Base-by-base conservation (phyloP, 2,113 vertebrate species). In the Istiophorus platypterus region DNA sequence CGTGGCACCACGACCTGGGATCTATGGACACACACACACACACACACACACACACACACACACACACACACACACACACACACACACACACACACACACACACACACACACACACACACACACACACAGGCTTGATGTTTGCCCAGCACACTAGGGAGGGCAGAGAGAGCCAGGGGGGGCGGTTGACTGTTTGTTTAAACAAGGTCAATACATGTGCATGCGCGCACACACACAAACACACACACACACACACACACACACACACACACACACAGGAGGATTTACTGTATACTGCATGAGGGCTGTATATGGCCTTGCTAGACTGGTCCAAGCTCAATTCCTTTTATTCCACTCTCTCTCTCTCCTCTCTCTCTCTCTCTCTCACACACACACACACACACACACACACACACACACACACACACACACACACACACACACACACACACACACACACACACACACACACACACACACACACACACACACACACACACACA, bases 131-230 rank as follows among this genome's bases (percentile, higher is more conserved):
- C 81, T 85, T 84, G 91, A 84, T 92, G 88, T 93, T 93, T 89
- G 91, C 91, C 89, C 78, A 91, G 86, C 85, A 91, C 89, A 91
- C 91, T 72, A 78, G 92, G 84, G 87, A 92, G 91, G 87, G 87
- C 88, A 93, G 77, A 78, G 83, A 90, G 90, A 94, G 92, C 93
- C 89, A 88, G 89, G 90, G 89, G 90, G 91, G 92, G 92, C 81
- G 65, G 86, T 89, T 90, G 86, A 90, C 87, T 89, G 92, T 93
- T 95, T 95, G 93, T 95, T 94, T 95, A 95, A 94, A 95, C 89
- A 94, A 94, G 92, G 94, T 94, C 92, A 94, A 92, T 86, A 91
- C 82, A 87, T 78, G 77, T 67, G 10, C 85, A 57, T 37, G 39
- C 85, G 45, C 69, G 73, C 7, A 18, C 41, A 1, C 67, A 18